Base-by-base conservation (phyloP, 2,797 vertebrate genomes). In the Eutrigla gurnardus region DNA sequence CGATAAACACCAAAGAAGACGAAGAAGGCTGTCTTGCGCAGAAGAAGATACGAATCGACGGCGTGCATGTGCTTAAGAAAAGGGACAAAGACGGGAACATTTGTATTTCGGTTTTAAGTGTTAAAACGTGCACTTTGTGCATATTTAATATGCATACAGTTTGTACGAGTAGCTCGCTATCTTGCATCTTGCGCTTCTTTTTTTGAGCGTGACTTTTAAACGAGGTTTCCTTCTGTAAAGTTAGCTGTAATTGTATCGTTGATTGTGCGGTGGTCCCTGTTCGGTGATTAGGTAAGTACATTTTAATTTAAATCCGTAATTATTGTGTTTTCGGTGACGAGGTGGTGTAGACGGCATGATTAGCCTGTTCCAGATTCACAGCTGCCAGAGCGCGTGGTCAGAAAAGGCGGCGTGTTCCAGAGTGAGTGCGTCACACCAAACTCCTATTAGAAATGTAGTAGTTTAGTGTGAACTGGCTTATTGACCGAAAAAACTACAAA, bases 401-500 rank as follows among this genome's bases (percentile, higher is more conserved):
- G 12, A 12, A 12, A 10, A 8, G 36, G 4, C 32, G 0, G 11
- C 45, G 18, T 15, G 63, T 3, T 39, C 7, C 4, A 7, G 1
- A 5, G 39, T 9, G 13, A 12, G 0, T 3, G 8, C 7, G 14
- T 17, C 43, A 4, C 6, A 18, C 64, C 49, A 62, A 54, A 69
- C n/a, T 40, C 10, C 5, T 4, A 1, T 32, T 40, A 2, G 5
- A 75, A 17, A 13, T 15, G 0, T 1, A 0, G 0, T 0, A 11
- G 6, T 55, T 53, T 33, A 0, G 3, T 13, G 1, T 12, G 0
- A 62, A 46, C 0, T 14, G 1, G 1, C 0, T 11, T 2, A 2
- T 32, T 13, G 0, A 39, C 1, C 0, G 11, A 0, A 0, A 14
- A 43, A 52, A 0, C 2, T 53, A 0, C 2, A 0, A 15, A 8